These are phyloP conservation scores for Bathynomus jamesi DNA, from an alignment of 1,140 invertebrate genomes.

Conservation along the genomic window DNA sequence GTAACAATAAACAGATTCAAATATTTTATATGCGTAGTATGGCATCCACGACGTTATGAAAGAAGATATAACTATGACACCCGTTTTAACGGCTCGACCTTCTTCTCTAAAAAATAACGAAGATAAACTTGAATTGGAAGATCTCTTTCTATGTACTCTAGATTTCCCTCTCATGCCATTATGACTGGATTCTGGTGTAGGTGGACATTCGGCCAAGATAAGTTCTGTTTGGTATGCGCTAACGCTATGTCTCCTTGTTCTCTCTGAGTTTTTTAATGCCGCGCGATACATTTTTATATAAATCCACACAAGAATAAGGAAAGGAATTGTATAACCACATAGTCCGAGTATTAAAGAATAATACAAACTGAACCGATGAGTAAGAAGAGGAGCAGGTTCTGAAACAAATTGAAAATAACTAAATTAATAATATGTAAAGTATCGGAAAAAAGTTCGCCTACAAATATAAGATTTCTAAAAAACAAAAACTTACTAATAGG, in stretches of 20 bases:
- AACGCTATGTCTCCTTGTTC: constrained; percentile 51
- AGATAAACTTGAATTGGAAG: constrained; percentile 44
- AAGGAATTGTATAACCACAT: constrained; percentile 48
- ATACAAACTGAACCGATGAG: constrained; percentile 17
- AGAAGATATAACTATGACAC: constrained; percentile 49
- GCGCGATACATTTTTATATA: constrained; percentile 53
- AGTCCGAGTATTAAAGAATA: constrained; percentile 27
- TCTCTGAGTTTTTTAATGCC: constrained; percentile 49
- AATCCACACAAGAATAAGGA: constrained; percentile 49
- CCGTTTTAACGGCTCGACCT: constrained; percentile 51
- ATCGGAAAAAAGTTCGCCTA: too few species aligned
- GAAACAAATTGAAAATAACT: too few species aligned
- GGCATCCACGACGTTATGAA: constrained; percentile 52
- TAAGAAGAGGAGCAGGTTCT: background rate
- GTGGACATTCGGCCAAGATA: constrained; percentile 32
- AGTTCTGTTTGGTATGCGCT: constrained; percentile 39
- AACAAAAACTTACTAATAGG: too few species aligned
- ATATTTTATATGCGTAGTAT: constrained; percentile 44
- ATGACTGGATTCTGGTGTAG: constrained; percentile 30
- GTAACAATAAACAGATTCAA: constrained; percentile 26
- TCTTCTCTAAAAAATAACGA: constrained; percentile 49
- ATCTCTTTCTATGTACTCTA: constrained; percentile 36
- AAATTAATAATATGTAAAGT: too few species aligned
- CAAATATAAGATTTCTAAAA: too few species aligned
- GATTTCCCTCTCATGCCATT: constrained; percentile 37